Conservation (phyloP, 2,888 invertebrate genomes). For the Brenthis daphne region DNA sequence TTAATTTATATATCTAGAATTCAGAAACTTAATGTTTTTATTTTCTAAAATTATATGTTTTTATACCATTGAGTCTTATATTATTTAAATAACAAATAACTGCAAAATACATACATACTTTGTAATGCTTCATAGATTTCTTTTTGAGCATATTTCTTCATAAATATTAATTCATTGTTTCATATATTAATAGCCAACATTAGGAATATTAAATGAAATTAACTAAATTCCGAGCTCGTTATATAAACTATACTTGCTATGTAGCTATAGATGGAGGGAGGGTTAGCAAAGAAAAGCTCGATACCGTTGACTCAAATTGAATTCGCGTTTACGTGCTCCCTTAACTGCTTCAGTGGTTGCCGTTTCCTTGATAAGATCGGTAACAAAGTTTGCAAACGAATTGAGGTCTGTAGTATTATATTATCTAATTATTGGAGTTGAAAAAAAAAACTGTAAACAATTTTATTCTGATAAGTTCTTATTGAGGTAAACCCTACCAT, state of each 20-base stretch:
- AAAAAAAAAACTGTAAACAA: too few species aligned
- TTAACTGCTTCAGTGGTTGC: constrained; percentile 21
- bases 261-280: not conserved
- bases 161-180: not conserved
- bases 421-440: too few species aligned
- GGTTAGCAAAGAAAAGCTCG: constrained; percentile 36
- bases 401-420: not conserved
- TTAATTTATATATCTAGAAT: not conserved
- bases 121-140: too few species aligned
- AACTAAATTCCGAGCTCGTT: not conserved
- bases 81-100: not conserved
- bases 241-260: constrained; percentile 3
- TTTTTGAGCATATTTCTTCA: too few species aligned
- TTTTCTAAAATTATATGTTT: too few species aligned
- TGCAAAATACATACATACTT: too few species aligned
- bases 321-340: constrained; percentile 35
- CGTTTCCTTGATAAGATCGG: constrained; percentile 9
- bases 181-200: not conserved
- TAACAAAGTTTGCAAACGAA: constrained; percentile 14
- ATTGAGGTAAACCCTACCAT: too few species aligned
- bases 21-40: too few species aligned
- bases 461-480: too few species aligned
- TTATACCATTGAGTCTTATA: not conserved
- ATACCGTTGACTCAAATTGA: constrained; percentile 39
- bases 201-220: not conserved